Percentiles rank a stretch among this genome's conserved stretches.
Conservation (phyloP, 2,797 vertebrate species). For the Tangara arthus region DNA sequence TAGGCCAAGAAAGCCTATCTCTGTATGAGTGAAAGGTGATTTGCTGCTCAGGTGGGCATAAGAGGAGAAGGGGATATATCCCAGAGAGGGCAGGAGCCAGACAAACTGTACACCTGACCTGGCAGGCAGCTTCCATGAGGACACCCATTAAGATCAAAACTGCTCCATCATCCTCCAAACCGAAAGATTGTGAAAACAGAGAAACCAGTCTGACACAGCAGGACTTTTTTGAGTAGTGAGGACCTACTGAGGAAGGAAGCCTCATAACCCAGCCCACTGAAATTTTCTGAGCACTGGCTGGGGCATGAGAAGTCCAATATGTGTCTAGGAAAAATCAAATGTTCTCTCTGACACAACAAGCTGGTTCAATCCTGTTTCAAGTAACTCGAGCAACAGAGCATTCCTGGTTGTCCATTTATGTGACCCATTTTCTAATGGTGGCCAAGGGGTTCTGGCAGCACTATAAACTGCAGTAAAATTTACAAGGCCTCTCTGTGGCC, state of each 20-base stretch:
- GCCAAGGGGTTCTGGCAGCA: neutral
- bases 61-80: neutral
- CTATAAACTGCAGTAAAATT: neutral
- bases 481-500: neutral
- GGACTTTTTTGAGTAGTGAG: neutral
- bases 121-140: neutral
- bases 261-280: neutral
- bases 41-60: neutral
- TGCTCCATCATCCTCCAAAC: neutral
- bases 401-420: neutral
- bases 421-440: neutral
- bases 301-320: neutral
- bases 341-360: neutral
- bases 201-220: neutral
- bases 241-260: neutral
- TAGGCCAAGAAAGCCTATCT: neutral
- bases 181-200: neutral
- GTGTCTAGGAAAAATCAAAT: neutral
- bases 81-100: neutral
- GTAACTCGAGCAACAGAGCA: neutral
- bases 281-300: neutral
- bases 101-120: fast-evolving
- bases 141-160: neutral
- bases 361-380: neutral
- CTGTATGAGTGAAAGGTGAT: neutral